Conservation (phyloP, 2,113 vertebrate genomes). For the Equus przewalskii region DNA sequence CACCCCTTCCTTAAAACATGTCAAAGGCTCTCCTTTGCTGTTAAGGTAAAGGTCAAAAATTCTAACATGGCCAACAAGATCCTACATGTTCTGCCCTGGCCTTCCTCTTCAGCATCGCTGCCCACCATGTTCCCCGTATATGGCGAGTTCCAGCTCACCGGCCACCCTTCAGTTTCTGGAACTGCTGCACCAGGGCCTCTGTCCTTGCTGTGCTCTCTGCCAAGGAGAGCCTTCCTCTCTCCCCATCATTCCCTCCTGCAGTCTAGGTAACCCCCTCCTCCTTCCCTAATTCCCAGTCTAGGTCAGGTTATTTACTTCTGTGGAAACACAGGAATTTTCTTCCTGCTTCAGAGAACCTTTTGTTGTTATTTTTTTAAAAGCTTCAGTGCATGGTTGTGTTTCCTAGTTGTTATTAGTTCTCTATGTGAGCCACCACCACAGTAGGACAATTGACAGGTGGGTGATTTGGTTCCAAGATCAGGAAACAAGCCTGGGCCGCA, state of each 20-base stretch:
- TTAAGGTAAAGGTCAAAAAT: not conserved
- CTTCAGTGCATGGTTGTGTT: too few relatives aligned
- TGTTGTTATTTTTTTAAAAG: too few relatives aligned
- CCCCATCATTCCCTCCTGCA: rapidly evolving
- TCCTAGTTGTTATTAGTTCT: too few relatives aligned
- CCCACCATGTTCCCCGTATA: not conserved
- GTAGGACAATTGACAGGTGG: too few relatives aligned
- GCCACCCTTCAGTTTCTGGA: not conserved
- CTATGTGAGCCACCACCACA: too few relatives aligned
- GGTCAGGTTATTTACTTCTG: not conserved
- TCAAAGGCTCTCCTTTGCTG: not conserved
- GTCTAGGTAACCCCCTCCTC: too few relatives aligned
- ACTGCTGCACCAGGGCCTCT: not conserved
- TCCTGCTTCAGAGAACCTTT: not conserved
- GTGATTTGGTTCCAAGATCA: too few relatives aligned
- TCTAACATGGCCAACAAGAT: not conserved
- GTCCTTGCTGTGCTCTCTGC: not conserved
- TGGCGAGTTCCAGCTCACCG: not conserved
- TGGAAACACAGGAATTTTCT: not conserved
- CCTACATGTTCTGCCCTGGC: rapidly evolving
- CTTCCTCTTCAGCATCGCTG: not conserved
- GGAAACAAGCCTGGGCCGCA: too few relatives aligned
- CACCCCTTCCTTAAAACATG: not conserved
- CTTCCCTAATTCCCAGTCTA: not conserved
- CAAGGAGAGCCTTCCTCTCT: not conserved